Evolutionary conservation across 2,797 vertebrate genomes (phyloP), one percentile per base, ranked within the genome.

Genomic region (Carduelis carduelis): DNA sequence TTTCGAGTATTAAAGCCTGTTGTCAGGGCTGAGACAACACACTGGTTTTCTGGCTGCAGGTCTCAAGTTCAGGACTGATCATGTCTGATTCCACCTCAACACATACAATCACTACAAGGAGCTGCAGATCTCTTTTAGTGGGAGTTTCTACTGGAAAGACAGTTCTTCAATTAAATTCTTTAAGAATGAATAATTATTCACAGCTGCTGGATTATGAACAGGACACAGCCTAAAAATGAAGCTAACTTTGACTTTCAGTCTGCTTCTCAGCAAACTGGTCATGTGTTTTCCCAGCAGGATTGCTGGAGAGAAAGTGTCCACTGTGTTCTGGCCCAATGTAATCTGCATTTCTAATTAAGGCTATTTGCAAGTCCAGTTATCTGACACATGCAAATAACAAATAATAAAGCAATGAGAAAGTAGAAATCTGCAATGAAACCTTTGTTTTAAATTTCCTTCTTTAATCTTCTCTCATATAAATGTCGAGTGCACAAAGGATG

Each of bases 261-360:
- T 66, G 52, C 71, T 76, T 70, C 78, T 60, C 43, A 63, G 72
- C 56, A 80, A 87, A 61, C 8, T 46, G 44, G 12, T 63, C 46
- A 13, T 52, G 43, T 70, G 56, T 64, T 43, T 90, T 91, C 87
- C 74, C 91, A 95, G 80, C 34, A 80, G 74, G 44, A 60, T 21
- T 74, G 60, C 57, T 91, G 81, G 90, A 83, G 68, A 83, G 53
- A 83, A 86, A 86, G 70, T 85, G 92, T 70, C 93, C 89, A 74
- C 82, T 93, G 70, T 84, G 26, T 86, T 94, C 87, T 44, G 68
- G 63, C 71, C 83, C 71, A 81, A 71, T 22, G 41, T 84, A 95
- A 96, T 96, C 96, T 96, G 93, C 85, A 89, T 61, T 97, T 97
- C 92, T 97, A 97, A 97, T 97, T 92, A 83, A 91, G 61, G 75